phyloP scores from a whole-genome alignment of 2,113 vertebrate genomes.

The Agapornis roseicollis region DNA sequence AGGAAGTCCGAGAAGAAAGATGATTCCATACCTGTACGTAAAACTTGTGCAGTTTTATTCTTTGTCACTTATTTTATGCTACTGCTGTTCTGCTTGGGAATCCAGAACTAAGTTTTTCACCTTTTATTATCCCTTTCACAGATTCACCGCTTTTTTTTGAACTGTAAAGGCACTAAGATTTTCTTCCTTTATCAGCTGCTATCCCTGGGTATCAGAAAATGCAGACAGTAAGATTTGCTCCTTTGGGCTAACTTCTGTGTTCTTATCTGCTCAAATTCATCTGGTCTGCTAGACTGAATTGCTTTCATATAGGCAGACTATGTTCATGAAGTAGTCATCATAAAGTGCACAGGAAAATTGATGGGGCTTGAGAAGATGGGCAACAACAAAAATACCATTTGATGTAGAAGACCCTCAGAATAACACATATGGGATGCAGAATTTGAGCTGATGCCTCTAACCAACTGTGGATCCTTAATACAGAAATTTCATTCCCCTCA shows the following conservation, averaged over 20 bases:
- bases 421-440: fast-evolving
- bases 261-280: neutral
- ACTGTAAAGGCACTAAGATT: neutral
- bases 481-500: neutral
- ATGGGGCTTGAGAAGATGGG: neutral
- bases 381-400: neutral
- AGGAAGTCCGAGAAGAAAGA: neutral
- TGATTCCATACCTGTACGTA: neutral
- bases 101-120: neutral
- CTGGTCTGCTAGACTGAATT: neutral
- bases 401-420: neutral
- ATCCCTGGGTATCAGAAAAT: neutral
- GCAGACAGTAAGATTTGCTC: neutral
- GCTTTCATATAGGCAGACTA: neutral
- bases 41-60: neutral
- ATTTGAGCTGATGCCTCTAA: neutral
- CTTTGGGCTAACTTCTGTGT: neutral
- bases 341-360: neutral
- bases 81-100: neutral
- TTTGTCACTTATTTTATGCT: neutral
- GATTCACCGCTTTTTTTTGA: neutral
- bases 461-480: neutral
- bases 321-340: neutral
- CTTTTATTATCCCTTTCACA: neutral
- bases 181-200: neutral